Evolutionary conservation across 1,140 invertebrate species (phyloP).

Genomic region (Popillia japonica): DNA sequence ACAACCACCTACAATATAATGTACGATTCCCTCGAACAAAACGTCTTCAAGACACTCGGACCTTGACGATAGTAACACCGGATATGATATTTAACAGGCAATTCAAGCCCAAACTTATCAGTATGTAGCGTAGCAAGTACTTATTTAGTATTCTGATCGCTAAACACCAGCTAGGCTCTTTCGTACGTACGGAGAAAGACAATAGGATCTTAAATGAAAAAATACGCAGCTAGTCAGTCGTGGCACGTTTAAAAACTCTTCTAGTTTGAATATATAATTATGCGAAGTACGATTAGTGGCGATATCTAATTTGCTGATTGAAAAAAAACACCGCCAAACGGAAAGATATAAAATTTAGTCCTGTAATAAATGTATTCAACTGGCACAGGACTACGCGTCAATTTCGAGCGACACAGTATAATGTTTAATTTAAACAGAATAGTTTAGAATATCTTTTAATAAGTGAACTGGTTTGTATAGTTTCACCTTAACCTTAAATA

Average conservation of each 20-base stretch:
- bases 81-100: conserved; percentile 50
- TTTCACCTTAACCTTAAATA: neutral
- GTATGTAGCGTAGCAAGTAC: conserved; percentile 42
- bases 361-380: neutral
- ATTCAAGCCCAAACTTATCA: conserved; percentile 49
- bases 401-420: neutral
- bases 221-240: neutral
- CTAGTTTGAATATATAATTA: conserved; percentile 37
- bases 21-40: neutral
- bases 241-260: conserved; percentile 18
- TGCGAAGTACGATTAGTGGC: conserved; percentile 18
- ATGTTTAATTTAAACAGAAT: neutral
- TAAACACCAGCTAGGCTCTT: neutral
- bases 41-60: conserved; percentile 41
- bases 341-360: neutral
- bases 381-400: neutral
- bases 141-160: conserved; percentile 42
- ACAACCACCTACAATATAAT: too few relatives aligned
- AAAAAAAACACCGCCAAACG: conserved; percentile 14
- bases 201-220: conserved; percentile 28
- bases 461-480: neutral
- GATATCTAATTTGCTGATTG: conserved; percentile 28
- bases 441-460: neutral
- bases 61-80: conserved; percentile 45
- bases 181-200: conserved; percentile 31